phyloP scores from a whole-genome alignment of 2,888 invertebrate species.

The Margaritifera margaritifera region DNA sequence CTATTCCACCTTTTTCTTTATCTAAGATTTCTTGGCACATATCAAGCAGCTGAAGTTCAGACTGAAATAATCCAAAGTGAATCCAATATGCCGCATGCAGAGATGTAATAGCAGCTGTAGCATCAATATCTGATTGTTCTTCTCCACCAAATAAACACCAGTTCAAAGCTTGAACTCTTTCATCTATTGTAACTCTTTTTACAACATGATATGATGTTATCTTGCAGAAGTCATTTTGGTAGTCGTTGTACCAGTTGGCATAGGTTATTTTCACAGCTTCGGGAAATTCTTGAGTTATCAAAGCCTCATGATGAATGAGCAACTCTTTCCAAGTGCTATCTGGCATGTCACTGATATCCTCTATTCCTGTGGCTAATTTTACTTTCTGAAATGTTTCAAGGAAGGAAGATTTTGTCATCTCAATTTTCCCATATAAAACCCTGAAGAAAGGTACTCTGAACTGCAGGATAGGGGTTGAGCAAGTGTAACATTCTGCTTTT shows the following conservation, averaged over 20 bases:
- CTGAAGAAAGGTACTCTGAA: constrained; percentile 36
- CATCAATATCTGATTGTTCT: neutral
- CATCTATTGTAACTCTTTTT: neutral
- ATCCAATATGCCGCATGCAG: constrained; percentile 22
- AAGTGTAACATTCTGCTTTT: constrained; percentile 42
- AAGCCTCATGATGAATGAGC: constrained; percentile 19
- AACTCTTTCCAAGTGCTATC: constrained; percentile 21
- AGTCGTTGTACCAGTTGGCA: constrained; percentile 13
- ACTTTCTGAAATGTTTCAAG: constrained; percentile 21
- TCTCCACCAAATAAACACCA: constrained; percentile 15
- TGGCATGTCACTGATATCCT: constrained; percentile 32
- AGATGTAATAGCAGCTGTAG: neutral
- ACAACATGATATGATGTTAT: constrained; percentile 7
- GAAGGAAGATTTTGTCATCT: constrained; percentile 32
- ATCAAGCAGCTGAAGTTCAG: constrained; percentile 17
- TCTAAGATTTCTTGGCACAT: constrained; percentile 4
- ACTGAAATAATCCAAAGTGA: constrained; percentile 3
- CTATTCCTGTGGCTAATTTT: constrained; percentile 30
- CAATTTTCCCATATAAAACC: constrained; percentile 23
- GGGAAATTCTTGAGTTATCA: constrained; percentile 16
- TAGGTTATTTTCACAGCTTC: constrained; percentile 12
- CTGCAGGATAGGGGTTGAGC: constrained; percentile 16
- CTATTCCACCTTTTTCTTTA: neutral
- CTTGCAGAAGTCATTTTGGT: constrained; percentile 30
- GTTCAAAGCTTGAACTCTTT: neutral